Conservation (phyloP, 1,140 invertebrate species). For the Brachionus koreanus region DNA sequence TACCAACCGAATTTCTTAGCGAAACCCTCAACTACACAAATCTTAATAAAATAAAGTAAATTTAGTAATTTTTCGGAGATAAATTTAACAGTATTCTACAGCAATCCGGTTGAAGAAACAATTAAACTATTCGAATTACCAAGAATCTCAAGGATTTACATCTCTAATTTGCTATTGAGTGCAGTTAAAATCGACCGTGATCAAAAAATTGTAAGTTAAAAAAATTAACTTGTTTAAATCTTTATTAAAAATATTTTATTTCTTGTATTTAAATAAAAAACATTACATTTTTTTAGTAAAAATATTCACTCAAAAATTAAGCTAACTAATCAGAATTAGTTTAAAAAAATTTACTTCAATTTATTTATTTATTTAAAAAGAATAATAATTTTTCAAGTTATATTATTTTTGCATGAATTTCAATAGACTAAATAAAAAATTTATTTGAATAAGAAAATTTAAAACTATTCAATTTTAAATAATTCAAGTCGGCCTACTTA, state of each 20-base stretch:
- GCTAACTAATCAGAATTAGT: no score
- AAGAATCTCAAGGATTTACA: conserved; percentile 49
- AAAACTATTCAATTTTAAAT: no score
- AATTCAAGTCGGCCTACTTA: no score
- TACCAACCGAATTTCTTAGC: conserved; percentile 53
- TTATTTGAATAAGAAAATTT: no score
- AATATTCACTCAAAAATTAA: no score
- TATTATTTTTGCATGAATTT: no score
- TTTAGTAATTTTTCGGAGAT: conserved; percentile 10
- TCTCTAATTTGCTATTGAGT: conserved; percentile 51
- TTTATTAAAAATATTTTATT: background rate
- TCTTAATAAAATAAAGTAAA: conserved; percentile 52
- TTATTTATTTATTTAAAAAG: no score
- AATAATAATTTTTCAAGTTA: no score
- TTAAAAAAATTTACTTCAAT: no score
- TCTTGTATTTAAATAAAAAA: no score
- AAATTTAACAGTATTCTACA: conserved; percentile 46
- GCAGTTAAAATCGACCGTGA: conserved; percentile 56
- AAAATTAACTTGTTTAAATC: background rate
- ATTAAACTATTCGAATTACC: conserved; percentile 55
- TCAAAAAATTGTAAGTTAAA: conserved; percentile 50
- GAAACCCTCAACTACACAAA: conserved; percentile 52
- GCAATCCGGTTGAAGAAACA: conserved; percentile 48
- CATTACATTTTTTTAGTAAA: no score
- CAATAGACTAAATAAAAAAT: no score